Base-by-base conservation (phyloP, 2,113 vertebrate species). In the Hucho hucho region DNA sequence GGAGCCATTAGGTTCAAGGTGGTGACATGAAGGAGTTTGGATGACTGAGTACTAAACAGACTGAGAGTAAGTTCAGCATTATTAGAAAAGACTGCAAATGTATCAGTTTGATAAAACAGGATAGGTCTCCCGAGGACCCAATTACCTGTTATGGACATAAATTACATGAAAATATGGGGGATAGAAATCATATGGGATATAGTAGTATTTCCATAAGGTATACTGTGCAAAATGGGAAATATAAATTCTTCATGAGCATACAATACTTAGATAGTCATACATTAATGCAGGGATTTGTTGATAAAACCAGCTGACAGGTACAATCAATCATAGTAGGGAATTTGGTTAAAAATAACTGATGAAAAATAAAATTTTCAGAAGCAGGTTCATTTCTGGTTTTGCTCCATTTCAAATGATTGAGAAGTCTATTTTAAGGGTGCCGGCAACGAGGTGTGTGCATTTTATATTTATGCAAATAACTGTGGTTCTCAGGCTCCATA, bases 401-500 rank as follows among this genome's bases (percentile, higher is more conserved):
- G 32, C 64, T 56, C 76, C 26, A 32, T 74, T 81, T 46, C 9
- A 61, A 69, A 81, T 70, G 26, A 24, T 66, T 32, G 29, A 46
- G 80, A 79, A 72, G 74, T 63, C 18, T 69, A 64, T 64, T 64
- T 64, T 4, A 64, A 24, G 63, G 28, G 22, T 24, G 56, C 3
- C 2, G 6, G 56, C 56, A n/a, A 58, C 4, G 37, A 37, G 6
- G 58, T 61, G 58, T 24, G 61, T 69, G 53, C 13, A 65, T 79
- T 75, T 84, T 82, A 37, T 82, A 26, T 84, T 87, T 74, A 83
- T 77, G 72, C 77, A 81, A 86, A 85, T 84, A 74, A 69, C 82
- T 80, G 81, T 78, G 72, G 70, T 81, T 83, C 77, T n/a, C 32
- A 25, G 70, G 74, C 72, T 74, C 79, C 79, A 70, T 73, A 75